Evolutionary conservation across 2,888 invertebrate genomes (phyloP), one percentile per base, ranked within the genome.

Genomic region (Calameuta pallipes): DNA sequence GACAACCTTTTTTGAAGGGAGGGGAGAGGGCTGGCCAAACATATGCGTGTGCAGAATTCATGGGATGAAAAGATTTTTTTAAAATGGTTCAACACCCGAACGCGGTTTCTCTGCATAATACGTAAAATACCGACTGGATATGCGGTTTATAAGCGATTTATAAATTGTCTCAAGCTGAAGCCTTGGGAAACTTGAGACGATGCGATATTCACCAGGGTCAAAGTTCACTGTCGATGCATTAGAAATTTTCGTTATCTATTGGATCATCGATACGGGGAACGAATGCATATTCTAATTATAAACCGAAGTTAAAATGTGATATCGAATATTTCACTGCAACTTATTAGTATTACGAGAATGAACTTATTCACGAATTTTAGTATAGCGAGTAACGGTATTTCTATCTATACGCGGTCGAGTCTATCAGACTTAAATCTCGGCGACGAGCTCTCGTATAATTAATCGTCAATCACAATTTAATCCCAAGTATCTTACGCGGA

Each of bases 301-400:
- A 33, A 31, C 15, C 71, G 15, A 31, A 71, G 31, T 31, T 71
- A 71, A 71, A 71, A 71, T 71, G 71, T 71, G 71, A 71, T 71
- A 71, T 15, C 3, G 6, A 71, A 31, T 71, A 71, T 33, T 31
- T 71, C 71, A 71, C 71, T 71, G 15, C 15, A 71, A 71, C 33
- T 71, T 34, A 9, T 71, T 71, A 71, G 71, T 71, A 71, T 71
- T 71, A 71, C 9, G 71, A 71, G 23, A 71, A 71, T 71, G 12
- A 71, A 71, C 31, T 71, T 34, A 34, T 12, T 71, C 15, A 31
- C 15, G 12, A 71, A 71, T 70, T 11, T 30, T 70, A 70, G 70
- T 30, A 15, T 70, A 33, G 4, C 15, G 41, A 41, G 23, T 23
- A 23, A 41, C 6, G 41, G 41, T 56, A 56, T 23, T 56, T 56